Evolutionary conservation across 2,113 vertebrate species (phyloP).

Genomic region (Perognathus longimembris): DNA sequence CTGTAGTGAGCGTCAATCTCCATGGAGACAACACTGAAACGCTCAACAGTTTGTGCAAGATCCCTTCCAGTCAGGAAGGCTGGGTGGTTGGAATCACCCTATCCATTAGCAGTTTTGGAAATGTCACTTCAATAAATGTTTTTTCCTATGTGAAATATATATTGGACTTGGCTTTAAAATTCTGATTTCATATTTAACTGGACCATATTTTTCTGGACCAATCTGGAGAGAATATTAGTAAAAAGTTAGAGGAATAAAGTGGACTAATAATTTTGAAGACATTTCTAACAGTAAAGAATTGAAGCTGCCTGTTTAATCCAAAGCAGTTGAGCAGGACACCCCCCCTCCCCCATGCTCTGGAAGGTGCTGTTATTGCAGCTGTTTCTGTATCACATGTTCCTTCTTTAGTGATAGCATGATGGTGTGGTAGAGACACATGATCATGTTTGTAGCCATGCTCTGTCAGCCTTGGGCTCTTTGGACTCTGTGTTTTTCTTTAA

Average conservation of each 20-base stretch:
- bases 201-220: background rate
- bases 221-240: background rate
- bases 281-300: background rate
- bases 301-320: background rate
- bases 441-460: background rate
- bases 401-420: fast-evolving
- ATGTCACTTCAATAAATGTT: background rate
- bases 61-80: background rate
- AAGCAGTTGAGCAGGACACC: background rate
- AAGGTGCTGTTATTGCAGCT: fast-evolving
- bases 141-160: background rate
- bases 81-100: background rate
- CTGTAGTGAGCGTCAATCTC: background rate
- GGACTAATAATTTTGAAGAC: background rate
- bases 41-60: background rate
- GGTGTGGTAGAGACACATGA: too few species aligned
- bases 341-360: background rate
- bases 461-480: background rate
- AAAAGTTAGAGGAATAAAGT: background rate
- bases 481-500: background rate
- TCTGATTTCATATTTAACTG: background rate
- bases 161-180: conserved; percentile 13
- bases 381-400: background rate
- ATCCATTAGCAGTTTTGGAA: conserved; percentile 1
- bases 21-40: background rate